Base-by-base conservation (phyloP, 2,888 invertebrate species). In the Folsomia candida region DNA sequence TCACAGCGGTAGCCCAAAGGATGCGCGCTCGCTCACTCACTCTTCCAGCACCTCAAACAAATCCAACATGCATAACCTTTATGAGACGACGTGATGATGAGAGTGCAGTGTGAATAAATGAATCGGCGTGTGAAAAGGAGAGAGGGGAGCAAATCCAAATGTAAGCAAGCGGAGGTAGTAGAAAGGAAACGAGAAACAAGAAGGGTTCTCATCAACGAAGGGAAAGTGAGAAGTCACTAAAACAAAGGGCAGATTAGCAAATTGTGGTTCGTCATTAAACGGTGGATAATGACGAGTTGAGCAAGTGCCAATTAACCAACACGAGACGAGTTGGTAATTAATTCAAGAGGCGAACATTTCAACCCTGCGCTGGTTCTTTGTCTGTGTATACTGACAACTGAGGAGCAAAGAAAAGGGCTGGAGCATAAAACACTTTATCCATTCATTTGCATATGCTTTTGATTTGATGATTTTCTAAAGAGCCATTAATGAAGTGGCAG, bases 271-370 rank as follows among this genome's bases (percentile, higher is more conserved):
- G n/a, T n/a, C 72, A 75, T 75, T 72, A 75, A 75, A 72, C 71
- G 72, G 70, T 72, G 72, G n/a, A n/a, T n/a, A n/a, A n/a, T 67
- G 59, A 67, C 63, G 66, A 70, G 69, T 63, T 65, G 69, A 72
- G 29, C 27, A 62, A 72, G 75, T 67, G 65, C 70, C 72, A 74
- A 75, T 75, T 75, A 75, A 72, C 72, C n/a, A n/a, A n/a, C n/a
- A n/a, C n/a, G n/a, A n/a, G n/a, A 72, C 69, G 67, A 69, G 68
- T 70, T 70, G 60, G 72, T 75, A 75, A 75, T 75, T 72, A 75
- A 75, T 68, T 70, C 67, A 68, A 75, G 75, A 70, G 72, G 63
- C 65, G 29, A 74, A 62, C n/a, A n/a, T n/a, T n/a, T n/a, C n/a
- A n/a, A n/a, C n/a, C n/a, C n/a, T n/a, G n/a, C n/a, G n/a, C n/a